phyloP scores from a whole-genome alignment of 2,888 invertebrate genomes.

The Heliconius ethilla region DNA sequence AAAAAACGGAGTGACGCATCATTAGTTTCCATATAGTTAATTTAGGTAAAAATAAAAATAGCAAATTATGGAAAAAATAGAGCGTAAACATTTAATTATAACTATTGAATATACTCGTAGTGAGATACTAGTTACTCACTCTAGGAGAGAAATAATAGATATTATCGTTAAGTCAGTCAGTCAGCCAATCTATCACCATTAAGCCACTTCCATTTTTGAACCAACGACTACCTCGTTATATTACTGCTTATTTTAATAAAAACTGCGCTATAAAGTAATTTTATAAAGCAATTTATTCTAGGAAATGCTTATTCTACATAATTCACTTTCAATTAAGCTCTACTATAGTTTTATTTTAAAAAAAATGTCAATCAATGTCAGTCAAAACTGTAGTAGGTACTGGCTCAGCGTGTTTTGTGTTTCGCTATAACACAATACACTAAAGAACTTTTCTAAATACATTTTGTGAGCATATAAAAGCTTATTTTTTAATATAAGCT shows the following conservation, averaged over 20 bases:
- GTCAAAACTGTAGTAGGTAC: conserved; percentile 1
- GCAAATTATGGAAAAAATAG: not conserved
- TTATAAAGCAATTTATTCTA: conserved; percentile 1
- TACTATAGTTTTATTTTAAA: not conserved
- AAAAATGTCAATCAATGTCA: conserved; percentile 16
- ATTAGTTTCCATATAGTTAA: not conserved
- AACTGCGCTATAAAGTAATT: not conserved
- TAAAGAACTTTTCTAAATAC: not conserved
- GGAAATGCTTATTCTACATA: not conserved
- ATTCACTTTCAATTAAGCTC: conserved; percentile 4
- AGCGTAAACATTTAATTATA: too few relatives aligned
- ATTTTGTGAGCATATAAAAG: not conserved
- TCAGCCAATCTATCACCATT: too few relatives aligned
- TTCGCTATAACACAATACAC: not conserved
- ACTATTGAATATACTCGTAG: too few relatives aligned
- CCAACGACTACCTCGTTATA: not conserved
- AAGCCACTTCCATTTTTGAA: not conserved
- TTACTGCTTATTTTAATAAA: not conserved
- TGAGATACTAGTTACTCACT: too few relatives aligned
- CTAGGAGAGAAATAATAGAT: too few relatives aligned
- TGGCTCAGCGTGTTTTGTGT: conserved; percentile 5
- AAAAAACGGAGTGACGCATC: not conserved
- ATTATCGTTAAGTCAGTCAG: too few relatives aligned
- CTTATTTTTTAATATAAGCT: not conserved
- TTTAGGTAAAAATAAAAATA: not conserved